Evolutionary conservation across 2,797 vertebrate species (phyloP).

Genomic region (Gila robusta): DNA sequence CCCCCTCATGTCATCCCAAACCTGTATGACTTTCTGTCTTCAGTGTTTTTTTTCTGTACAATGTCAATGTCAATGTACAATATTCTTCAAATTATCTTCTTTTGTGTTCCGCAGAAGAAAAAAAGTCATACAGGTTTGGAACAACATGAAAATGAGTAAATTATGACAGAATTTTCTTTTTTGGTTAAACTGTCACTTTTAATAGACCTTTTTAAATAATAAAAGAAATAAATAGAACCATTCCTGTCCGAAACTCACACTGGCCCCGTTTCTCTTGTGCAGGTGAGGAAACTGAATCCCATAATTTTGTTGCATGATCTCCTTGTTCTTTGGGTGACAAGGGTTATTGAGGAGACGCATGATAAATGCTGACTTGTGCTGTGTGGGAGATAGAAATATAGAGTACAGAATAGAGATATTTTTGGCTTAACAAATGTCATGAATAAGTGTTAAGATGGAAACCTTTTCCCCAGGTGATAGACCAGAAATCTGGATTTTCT

Average conservation of each 20-base stretch:
- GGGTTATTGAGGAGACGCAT: slow-evolving; percentile 78
- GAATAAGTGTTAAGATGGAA: slow-evolving; percentile 13
- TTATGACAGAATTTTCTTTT: neutral
- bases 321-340: slow-evolving; percentile 73
- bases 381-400: slow-evolving; percentile 64
- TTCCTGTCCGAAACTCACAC: slow-evolving; percentile 77
- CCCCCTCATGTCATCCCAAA: neutral
- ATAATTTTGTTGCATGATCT: slow-evolving; percentile 70
- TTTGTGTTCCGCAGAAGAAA: neutral
- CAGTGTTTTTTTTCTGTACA: neutral
- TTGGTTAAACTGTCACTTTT: neutral
- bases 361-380: slow-evolving; percentile 80
- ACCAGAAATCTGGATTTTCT: slow-evolving; percentile 42
- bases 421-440: neutral
- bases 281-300: slow-evolving; percentile 81
- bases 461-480: slow-evolving; percentile 72
- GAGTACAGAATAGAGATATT: neutral
- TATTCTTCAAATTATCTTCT: neutral
- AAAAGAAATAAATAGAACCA: neutral
- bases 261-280: slow-evolving; percentile 70
- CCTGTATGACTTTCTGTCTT: neutral
- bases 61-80: neutral
- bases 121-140: neutral
- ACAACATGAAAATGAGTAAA: neutral
- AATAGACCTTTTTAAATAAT: neutral